Conservation (phyloP, 2,113 vertebrate species). For the Saccopteryx leptura region DNA sequence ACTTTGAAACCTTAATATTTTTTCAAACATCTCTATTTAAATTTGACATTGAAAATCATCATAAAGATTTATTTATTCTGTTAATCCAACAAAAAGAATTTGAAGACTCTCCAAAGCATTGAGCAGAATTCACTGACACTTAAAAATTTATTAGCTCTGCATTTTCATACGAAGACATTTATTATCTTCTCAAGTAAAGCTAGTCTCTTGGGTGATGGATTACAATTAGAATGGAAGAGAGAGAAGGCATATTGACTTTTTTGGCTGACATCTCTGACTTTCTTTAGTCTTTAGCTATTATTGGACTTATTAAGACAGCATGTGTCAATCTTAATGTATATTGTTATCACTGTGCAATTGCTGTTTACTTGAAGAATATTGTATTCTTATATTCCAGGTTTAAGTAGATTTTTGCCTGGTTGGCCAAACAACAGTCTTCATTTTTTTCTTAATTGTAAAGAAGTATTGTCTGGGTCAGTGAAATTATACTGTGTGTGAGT, state of each 20-base stretch:
- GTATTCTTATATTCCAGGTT: slow-evolving; percentile 84
- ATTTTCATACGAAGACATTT: slow-evolving; percentile 80
- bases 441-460: slow-evolving; percentile 76
- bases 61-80: slow-evolving; percentile 85
- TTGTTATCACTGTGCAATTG: slow-evolving; percentile 88
- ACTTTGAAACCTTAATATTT: slow-evolving; percentile 86
- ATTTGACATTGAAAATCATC: slow-evolving; percentile 80
- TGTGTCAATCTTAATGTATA: slow-evolving; percentile 86
- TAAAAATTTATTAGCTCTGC: slow-evolving; percentile 71
- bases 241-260: slow-evolving; percentile 76
- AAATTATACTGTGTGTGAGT: slow-evolving; percentile 86
- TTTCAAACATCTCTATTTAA: slow-evolving; percentile 86
- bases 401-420: slow-evolving; percentile 85
- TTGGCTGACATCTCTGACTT: slow-evolving; percentile 74
- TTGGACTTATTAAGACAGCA: slow-evolving; percentile 87
- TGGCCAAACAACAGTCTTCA: slow-evolving; percentile 85
- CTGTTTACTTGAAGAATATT: slow-evolving; percentile 87
- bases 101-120: slow-evolving; percentile 82
- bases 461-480: slow-evolving; percentile 87
- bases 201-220: slow-evolving; percentile 68
- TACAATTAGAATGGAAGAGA: slow-evolving; percentile 75
- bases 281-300: slow-evolving; percentile 84
- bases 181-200: slow-evolving; percentile 81
- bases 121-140: slow-evolving; percentile 78
- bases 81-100: slow-evolving; percentile 79